phyloP scores from a whole-genome alignment of 2,797 vertebrate species.

The Hippoglossus hippoglossus region DNA sequence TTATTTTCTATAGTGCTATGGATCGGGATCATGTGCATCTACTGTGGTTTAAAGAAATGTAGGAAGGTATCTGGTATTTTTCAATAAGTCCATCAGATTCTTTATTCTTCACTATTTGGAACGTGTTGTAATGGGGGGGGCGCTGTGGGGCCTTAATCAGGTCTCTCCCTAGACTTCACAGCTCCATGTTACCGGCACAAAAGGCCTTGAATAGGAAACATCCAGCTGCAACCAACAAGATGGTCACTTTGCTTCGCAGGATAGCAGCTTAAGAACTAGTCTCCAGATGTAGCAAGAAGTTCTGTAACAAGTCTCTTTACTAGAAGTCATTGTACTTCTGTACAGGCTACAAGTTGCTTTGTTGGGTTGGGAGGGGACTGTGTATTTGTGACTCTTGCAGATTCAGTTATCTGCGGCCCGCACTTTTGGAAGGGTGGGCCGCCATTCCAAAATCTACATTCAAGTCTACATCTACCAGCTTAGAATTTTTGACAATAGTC shows the following conservation, averaged over 20 bases:
- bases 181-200: constrained; percentile 73
- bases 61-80: constrained; percentile 80
- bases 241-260: constrained; percentile 74
- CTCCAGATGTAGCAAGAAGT: constrained; percentile 69
- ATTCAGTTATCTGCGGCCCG: constrained; percentile 73
- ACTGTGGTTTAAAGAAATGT: constrained; percentile 68
- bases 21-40: constrained; percentile 67
- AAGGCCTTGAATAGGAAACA: constrained; percentile 75
- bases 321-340: constrained; percentile 69
- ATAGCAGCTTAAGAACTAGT: constrained; percentile 76
- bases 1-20: constrained; percentile 65
- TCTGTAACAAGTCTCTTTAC: constrained; percentile 75
- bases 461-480: constrained; percentile 60
- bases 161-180: constrained; percentile 87
- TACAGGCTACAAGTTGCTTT: constrained; percentile 69
- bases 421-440: constrained; percentile 12
- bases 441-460: constrained; percentile 66
- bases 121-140: constrained; percentile 52
- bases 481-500: too few species aligned
- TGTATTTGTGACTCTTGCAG: constrained; percentile 87
- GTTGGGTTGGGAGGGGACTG: constrained; percentile 75
- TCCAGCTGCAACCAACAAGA: constrained; percentile 64
- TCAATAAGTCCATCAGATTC: constrained; percentile 22
- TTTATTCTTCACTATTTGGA: constrained; percentile 18
- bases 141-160: constrained; percentile 80